Evolutionary conservation across 92 coral and sea anemone genomes (phyloP).

Genomic region (Parazoanthus swiftii): DNA sequence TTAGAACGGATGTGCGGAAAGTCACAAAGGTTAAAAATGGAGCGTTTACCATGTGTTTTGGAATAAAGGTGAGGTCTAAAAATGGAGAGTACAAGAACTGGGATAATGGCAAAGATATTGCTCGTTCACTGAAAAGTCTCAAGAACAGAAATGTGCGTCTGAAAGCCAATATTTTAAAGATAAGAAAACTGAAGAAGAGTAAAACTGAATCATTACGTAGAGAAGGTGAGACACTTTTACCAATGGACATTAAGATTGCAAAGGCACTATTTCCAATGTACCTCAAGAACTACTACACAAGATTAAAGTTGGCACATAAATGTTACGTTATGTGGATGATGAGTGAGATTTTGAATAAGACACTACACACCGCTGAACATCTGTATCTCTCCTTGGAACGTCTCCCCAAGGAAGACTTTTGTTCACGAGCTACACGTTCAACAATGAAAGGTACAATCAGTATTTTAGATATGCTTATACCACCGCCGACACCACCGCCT

Average conservation of each 20-base stretch:
- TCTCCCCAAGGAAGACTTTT: conserved; percentile 70
- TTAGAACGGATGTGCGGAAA: conserved; percentile 3
- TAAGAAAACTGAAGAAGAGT: conserved; percentile 40
- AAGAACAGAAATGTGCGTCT: conserved; percentile 47
- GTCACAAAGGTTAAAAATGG: conserved; percentile 25
- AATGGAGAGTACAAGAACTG: conserved; percentile 42
- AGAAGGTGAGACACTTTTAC: conserved; percentile 33
- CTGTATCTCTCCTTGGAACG: conserved; percentile 51
- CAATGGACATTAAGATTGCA: conserved; percentile 44
- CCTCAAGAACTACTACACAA: conserved; percentile 63
- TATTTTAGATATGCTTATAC: too few species aligned
- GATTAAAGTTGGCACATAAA: conserved; percentile 48
- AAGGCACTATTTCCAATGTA: conserved; percentile 63
- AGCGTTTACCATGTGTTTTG: conserved; percentile 51
- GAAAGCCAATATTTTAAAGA: conserved; percentile 51
- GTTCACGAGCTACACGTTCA: conserved; percentile 39
- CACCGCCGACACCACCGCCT: not conserved
- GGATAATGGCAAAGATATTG: conserved; percentile 51
- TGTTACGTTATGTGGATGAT: conserved; percentile 78
- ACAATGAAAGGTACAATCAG: not conserved
- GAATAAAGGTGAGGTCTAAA: conserved; percentile 56
- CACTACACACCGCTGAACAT: conserved; percentile 62
- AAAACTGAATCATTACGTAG: conserved; percentile 11
- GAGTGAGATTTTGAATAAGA: conserved; percentile 49
- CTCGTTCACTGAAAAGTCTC: conserved; percentile 51